Percentiles rank a stretch among this genome's conserved stretches.
These are phyloP conservation scores for Pelecanoides urinatrix DNA, from an alignment of 2,113 vertebrate genomes.

Conservation along the genomic window DNA sequence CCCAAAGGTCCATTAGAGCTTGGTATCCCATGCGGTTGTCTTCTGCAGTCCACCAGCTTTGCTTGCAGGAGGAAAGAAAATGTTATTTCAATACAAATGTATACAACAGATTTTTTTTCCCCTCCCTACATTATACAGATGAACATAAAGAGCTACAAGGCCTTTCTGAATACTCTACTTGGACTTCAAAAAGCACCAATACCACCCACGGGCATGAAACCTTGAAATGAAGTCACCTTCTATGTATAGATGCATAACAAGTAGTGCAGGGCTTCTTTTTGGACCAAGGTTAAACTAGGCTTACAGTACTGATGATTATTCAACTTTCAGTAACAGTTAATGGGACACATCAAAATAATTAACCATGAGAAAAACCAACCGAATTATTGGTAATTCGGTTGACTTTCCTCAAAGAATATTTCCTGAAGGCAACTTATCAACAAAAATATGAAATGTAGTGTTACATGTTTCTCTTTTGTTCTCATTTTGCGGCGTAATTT, in stretches of 20 bases:
- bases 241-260: slow-evolving; percentile 52
- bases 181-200: slow-evolving; percentile 76
- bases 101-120: slow-evolving; percentile 47
- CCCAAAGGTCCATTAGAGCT: slow-evolving; percentile 80
- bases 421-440: slow-evolving; percentile 54
- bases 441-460: slow-evolving; percentile 27
- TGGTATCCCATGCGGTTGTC: slow-evolving; percentile 71
- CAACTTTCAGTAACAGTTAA: not conserved
- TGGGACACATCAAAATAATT: not conserved
- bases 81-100: slow-evolving; percentile 76
- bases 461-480: not conserved
- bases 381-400: not conserved
- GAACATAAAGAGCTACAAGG: slow-evolving; percentile 66
- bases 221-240: slow-evolving; percentile 65
- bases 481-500: not conserved
- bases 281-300: slow-evolving; percentile 45
- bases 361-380: slow-evolving; percentile 52
- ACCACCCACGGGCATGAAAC: slow-evolving; percentile 64
- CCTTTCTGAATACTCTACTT: slow-evolving; percentile 62
- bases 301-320: slow-evolving; percentile 33
- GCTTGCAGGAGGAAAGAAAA: slow-evolving; percentile 77
- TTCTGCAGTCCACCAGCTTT: slow-evolving; percentile 77
- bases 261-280: slow-evolving; percentile 44
- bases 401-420: slow-evolving; percentile 26
- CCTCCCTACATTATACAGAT: slow-evolving; percentile 65